Evolutionary conservation across 2,888 invertebrate genomes (phyloP).

Genomic region (Bugulina stolonifera): DNA sequence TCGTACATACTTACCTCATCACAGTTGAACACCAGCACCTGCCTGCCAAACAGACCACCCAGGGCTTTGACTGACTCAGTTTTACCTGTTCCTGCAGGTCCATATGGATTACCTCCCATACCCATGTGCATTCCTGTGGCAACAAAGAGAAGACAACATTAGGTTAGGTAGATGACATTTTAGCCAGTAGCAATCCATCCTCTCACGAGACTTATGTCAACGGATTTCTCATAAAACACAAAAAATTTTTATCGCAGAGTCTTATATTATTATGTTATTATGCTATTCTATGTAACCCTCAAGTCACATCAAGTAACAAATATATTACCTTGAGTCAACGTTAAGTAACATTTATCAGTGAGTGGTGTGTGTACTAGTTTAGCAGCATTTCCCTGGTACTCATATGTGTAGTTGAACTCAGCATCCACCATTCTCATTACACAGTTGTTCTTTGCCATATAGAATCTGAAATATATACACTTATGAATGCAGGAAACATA

Average conservation of each 20-base stretch:
- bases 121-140: constrained; percentile 78
- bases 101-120: constrained; percentile 95
- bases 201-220: too few species aligned
- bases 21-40: constrained; percentile 63
- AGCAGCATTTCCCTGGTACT: constrained; percentile 92
- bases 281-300: too few species aligned
- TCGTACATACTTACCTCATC: too few species aligned
- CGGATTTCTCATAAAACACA: too few species aligned
- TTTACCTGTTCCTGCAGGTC: constrained; percentile 98
- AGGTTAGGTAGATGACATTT: too few species aligned
- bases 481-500: neutral
- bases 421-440: constrained; percentile 85
- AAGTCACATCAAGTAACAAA: too few species aligned
- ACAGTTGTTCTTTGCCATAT: constrained; percentile 58
- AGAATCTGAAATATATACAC: constrained; percentile 60
- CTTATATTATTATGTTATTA: too few species aligned
- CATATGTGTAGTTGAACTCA: constrained; percentile 90
- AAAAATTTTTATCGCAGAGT: too few species aligned
- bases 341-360: constrained; percentile 95
- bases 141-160: too few species aligned
- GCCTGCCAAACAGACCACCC: constrained; percentile 70
- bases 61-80: constrained; percentile 97
- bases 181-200: too few species aligned
- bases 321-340: constrained; percentile 80
- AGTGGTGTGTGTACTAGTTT: constrained; percentile 91